phyloP scores from a whole-genome alignment of 2,888 invertebrate species.

The Willowsia nigromaculata region DNA sequence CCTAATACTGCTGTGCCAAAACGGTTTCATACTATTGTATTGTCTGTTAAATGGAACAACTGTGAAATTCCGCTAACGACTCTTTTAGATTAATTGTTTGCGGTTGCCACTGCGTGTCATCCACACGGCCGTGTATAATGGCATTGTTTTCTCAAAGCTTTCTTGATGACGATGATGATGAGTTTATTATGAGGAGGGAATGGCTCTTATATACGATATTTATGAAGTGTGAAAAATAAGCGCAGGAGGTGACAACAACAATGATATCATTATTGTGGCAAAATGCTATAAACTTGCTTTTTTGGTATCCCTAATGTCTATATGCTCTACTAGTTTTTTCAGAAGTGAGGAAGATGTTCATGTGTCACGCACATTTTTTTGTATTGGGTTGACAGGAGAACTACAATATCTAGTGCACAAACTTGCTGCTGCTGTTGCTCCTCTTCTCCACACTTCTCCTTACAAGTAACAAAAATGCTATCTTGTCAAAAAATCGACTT shows the following conservation, averaged over 20 bases:
- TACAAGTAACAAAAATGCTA: constrained; percentile 21
- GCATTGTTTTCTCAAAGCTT: background rate
- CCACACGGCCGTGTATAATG: background rate
- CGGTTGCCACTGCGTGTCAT: background rate
- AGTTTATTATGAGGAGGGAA: background rate
- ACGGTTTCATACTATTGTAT: background rate
- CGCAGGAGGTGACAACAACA: constrained; percentile 37
- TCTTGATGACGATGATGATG: background rate
- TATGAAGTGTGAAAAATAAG: constrained; percentile 46
- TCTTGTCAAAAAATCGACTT: constrained; percentile 22
- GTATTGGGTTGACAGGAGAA: constrained; percentile 26
- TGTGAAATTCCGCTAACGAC: background rate
- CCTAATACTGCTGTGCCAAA: background rate
- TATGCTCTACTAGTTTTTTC: constrained; percentile 49
- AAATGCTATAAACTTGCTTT: background rate
- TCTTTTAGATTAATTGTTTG: constrained; percentile 11
- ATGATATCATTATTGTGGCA: constrained; percentile 47
- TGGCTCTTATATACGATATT: constrained; percentile 3
- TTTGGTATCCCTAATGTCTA: background rate
- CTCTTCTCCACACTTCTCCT: background rate
- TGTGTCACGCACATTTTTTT: constrained; percentile 59
- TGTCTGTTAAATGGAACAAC: background rate
- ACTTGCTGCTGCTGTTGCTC: background rate
- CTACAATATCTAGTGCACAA: background rate
- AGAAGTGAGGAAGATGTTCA: constrained; percentile 39